A percentile compares a stretch with the other conserved stretches of the same genome.
Conservation (phyloP, 2,888 invertebrate species). For the Branchellion lobata region DNA sequence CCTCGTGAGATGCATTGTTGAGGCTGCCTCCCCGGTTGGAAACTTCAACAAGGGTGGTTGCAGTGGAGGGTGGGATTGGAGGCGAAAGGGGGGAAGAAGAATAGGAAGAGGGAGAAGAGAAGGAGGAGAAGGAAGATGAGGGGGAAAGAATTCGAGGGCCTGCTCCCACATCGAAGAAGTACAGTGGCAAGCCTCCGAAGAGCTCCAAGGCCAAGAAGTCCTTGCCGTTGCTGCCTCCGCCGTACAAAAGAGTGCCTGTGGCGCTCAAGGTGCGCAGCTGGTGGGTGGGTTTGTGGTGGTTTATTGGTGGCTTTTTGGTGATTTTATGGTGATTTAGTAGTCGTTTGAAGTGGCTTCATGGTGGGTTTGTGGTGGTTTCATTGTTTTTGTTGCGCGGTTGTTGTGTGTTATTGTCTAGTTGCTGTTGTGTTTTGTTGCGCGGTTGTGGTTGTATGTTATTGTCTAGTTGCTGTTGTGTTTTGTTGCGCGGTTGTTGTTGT, state of each 20-base stretch:
- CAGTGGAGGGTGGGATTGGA: too few species aligned
- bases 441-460: neutral
- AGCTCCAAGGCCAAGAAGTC: conserved; percentile 90
- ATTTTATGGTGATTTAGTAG: neutral
- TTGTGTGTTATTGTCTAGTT: neutral
- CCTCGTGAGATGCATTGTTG: too few species aligned
- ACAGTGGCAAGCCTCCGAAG: conserved; percentile 84
- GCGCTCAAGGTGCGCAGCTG: conserved; percentile 57
- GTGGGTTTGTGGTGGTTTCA: too few species aligned
- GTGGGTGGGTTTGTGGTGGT: too few species aligned
- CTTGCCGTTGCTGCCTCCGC: conserved; percentile 65
- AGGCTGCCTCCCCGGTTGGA: too few species aligned
- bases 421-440: too few species aligned
- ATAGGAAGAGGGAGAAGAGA: too few species aligned
- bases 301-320: neutral
- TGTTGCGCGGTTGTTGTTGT: too few species aligned
- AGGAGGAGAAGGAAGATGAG: too few species aligned
- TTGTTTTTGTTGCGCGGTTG: neutral
- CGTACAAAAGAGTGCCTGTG: conserved; percentile 43
- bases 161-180: conserved; percentile 87
- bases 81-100: too few species aligned
- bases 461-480: neutral
- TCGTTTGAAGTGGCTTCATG: neutral
- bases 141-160: conserved; percentile 72
- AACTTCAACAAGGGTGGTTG: too few species aligned